Base-by-base conservation (phyloP, 2,113 vertebrate genomes). In the Ramphastos sulfuratus region DNA sequence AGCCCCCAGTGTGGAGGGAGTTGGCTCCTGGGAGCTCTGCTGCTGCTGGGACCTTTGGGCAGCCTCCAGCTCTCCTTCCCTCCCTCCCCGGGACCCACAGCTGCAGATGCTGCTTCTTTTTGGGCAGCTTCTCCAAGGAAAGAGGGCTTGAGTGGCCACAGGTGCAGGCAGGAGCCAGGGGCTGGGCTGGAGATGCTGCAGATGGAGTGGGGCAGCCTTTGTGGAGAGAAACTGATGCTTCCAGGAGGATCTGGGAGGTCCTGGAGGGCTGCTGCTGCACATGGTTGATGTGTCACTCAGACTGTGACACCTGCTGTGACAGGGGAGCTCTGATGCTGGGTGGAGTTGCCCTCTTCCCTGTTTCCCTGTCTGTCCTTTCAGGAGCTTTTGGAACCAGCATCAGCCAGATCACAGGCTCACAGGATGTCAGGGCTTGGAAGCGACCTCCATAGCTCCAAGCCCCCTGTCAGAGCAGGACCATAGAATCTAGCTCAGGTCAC, bases 1-100 rank as follows among this genome's bases (percentile, higher is more conserved):
- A 0, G 19, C 15, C 37, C 64, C 52, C 0, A 3, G 52, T 12
- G 18, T 1, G 0, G 37, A 33, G 24, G 4, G 48, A 8, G 48
- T 6, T 59, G 19, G 9, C 5, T 42, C 37, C 44, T 18, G 59
- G 61, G 37, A 25, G 33, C 30, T 83, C 27, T 76, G 74, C 28
- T 10, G n/a, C 2, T 17, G 64, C 7, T 48, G 35, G 76, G 28
- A 33, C 10, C 35, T 15, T n/a, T 15, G 20, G 18, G 46, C 31
- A 79, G 9, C 71, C 24, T 20, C 8, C 59, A 14, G 39, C 23
- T 35, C 52, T 9, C 37, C 35, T 14, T 46, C 33, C 48, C 13
- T 50, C 17, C 42, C 58, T 9, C 37, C 35, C 15, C 39, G 33
- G 33, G 46, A 7, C 23, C 74, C 20, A 28, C 4, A 10, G 46